Conservation (phyloP, 2,797 vertebrate genomes). For the Pempheris klunzingeri region DNA sequence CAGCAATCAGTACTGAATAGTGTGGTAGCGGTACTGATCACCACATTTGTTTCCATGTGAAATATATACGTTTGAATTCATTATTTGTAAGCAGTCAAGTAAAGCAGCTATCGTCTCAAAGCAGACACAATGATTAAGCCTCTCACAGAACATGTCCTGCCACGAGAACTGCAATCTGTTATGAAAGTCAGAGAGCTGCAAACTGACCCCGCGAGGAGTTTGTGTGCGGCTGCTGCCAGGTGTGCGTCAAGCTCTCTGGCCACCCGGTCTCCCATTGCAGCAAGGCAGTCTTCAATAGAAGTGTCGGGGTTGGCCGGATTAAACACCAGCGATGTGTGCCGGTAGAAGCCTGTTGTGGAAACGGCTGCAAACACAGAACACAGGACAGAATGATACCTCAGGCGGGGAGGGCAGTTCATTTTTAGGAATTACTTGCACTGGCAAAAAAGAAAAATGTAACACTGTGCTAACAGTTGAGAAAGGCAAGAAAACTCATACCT, state of each 20-base stretch:
- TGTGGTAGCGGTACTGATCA: background rate
- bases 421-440: background rate
- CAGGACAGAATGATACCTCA: background rate
- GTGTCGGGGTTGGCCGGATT: slow-evolving; percentile 91
- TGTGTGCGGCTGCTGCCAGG: slow-evolving; percentile 85
- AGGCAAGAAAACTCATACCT: background rate
- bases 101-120: background rate
- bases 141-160: no score
- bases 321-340: slow-evolving; percentile 92
- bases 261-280: slow-evolving; percentile 88
- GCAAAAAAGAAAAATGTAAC: background rate
- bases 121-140: background rate
- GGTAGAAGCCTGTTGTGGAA: slow-evolving; percentile 90
- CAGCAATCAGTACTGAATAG: background rate
- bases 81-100: background rate
- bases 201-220: slow-evolving; percentile 91
- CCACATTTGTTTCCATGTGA: background rate
- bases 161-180: background rate
- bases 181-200: background rate
- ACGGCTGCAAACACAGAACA: slow-evolving; percentile 81
- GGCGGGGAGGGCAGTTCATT: background rate
- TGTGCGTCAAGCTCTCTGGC: slow-evolving; percentile 85
- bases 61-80: background rate
- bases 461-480: background rate
- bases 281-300: slow-evolving; percentile 92